Evolutionary conservation across 1,140 invertebrate species (phyloP).

Genomic region (Apis cerana): DNA sequence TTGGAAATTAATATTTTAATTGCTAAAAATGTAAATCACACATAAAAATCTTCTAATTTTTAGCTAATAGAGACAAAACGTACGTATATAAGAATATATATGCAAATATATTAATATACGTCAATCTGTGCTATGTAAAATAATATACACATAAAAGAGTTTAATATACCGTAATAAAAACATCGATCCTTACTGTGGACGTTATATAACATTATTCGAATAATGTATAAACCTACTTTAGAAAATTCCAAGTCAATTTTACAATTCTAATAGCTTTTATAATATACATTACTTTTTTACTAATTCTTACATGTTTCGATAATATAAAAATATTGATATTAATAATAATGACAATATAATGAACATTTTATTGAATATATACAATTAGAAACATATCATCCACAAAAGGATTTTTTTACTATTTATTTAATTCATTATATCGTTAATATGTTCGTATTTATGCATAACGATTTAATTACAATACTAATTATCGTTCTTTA

Average conservation of each 20-base stretch:
- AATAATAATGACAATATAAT: constrained; percentile 31
- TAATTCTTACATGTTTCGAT: not conserved
- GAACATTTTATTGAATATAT: constrained; percentile 10
- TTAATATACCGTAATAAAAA: not conserved
- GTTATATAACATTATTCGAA: not conserved
- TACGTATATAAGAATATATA: constrained; percentile 53
- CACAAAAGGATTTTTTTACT: constrained; percentile 4
- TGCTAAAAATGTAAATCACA: constrained; percentile 27
- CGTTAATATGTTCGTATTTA: constrained; percentile 1
- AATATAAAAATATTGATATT: constrained; percentile 39
- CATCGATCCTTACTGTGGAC: constrained; percentile 3
- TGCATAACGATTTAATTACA: constrained; percentile 11
- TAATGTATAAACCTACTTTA: not conserved
- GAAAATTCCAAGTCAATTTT: constrained; percentile 19
- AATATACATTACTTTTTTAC: not conserved
- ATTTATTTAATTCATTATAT: constrained; percentile 1
- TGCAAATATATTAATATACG: constrained; percentile 60
- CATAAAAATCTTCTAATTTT: constrained; percentile 17
- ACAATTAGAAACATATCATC: constrained; percentile 32
- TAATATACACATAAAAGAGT: not conserved
- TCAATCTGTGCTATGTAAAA: constrained; percentile 65
- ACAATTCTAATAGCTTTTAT: constrained; percentile 29
- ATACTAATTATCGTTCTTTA: constrained; percentile 3
- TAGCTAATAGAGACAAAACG: constrained; percentile 35
- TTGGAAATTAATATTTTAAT: constrained; percentile 35